phyloP scores from a whole-genome alignment of 2,113 vertebrate genomes.

The Crotalus horridus region DNA sequence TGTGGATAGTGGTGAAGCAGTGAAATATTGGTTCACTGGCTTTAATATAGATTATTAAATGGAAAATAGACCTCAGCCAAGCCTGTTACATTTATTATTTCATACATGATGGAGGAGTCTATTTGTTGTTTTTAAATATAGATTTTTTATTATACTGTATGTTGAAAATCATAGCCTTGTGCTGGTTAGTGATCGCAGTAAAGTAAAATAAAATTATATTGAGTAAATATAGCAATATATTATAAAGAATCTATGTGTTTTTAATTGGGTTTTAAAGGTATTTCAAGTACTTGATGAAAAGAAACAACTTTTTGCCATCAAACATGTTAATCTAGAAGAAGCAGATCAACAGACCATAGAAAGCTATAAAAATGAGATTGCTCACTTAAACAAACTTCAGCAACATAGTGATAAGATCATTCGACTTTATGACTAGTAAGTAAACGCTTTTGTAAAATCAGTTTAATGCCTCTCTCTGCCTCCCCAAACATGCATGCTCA shows the following conservation, averaged over 20 bases:
- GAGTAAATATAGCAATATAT: background rate
- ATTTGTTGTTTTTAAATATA: background rate
- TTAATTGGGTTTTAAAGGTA: conserved; percentile 70
- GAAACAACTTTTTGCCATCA: conserved; percentile 91
- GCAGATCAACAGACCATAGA: conserved; percentile 87
- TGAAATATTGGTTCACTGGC: background rate
- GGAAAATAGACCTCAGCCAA: background rate
- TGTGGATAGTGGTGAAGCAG: background rate
- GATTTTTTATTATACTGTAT: background rate
- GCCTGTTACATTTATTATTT: background rate
- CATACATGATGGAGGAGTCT: background rate
- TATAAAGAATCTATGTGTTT: background rate
- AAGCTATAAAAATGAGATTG: conserved; percentile 96
- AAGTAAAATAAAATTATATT: background rate
- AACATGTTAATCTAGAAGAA: conserved; percentile 89
- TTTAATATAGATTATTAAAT: background rate
- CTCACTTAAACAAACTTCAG: conserved; percentile 89
- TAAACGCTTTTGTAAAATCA: conserved; percentile 31
- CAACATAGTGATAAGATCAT: conserved; percentile 96
- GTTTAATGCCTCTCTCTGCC: background rate
- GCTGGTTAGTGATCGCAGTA: background rate
- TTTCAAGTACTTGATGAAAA: conserved; percentile 92
- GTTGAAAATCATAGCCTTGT: background rate
- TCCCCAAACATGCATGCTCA: background rate
- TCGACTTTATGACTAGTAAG: conserved; percentile 93